Evolutionary conservation across 2,797 vertebrate genomes (phyloP), one percentile per base, ranked within the genome.

Genomic region (Notolepis coatsorum): DNA sequence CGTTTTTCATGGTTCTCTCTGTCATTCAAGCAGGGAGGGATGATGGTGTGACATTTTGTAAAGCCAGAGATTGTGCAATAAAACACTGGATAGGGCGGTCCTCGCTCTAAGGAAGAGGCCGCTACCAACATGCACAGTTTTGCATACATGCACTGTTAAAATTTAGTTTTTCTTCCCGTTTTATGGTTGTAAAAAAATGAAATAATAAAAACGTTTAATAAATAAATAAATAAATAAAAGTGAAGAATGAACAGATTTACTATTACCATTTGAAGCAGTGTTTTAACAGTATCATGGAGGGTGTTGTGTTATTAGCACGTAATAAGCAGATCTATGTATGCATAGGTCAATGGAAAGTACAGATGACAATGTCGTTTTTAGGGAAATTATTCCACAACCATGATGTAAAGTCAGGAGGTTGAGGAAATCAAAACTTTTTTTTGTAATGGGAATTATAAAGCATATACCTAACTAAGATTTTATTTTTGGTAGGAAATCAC

Each of bases 1-100:
- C 13, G 7, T 18, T 9, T 43, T 17, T 12, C 10, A 17, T 43
- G 6, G 56, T 38, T 57, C 53, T 18, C 48, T 46, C 54, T 59
- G 13, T 62, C 25, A 42, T 48, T 24, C n/a, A 15, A 24, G 45
- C 70, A 35, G 5, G 9, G 62, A 35, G 5, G 9, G 62, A 66
- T 27, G 21, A 25, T 47, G 15, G 61, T 41, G 37, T 35, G 24
- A 55, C 42, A 8, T 61, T n/a, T 70, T 12, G 7, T 21, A 61
- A 68, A 73, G 31, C 42, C 78, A 73, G 78, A 88, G 59, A 77
- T 72, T 70, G 81, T 90, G 85, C 88, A 89, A 86, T 90, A 79
- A 81, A 85, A 63, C 73, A 75, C 75, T 68, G 65, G 62, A 82
- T 65, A 39, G 25, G 0, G 9, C 61, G 35, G 23, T 64, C 61